Conservation (phyloP, 2,797 vertebrate species). For the Crocodylus rhombifer region DNA sequence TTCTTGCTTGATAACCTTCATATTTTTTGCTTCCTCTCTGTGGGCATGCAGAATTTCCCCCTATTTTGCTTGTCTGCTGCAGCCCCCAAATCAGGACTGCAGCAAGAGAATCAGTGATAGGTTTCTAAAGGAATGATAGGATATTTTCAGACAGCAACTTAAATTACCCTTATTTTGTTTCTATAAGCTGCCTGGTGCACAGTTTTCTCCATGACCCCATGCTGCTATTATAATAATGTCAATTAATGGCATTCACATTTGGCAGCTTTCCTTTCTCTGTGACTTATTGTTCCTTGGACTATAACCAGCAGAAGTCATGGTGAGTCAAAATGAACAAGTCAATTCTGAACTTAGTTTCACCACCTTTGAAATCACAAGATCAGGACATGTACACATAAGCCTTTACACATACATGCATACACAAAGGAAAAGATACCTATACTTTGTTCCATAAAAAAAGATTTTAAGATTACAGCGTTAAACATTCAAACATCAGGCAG, state of each 20-base stretch:
- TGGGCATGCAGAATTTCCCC: accelerated
- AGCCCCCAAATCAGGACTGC: background rate
- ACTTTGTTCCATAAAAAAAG: background rate
- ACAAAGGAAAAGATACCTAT: background rate
- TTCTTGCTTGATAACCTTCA: background rate
- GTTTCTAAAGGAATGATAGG: background rate
- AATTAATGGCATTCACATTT: background rate
- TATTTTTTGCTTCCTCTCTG: background rate
- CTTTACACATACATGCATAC: too few species aligned
- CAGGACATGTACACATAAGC: background rate
- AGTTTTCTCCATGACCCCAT: background rate
- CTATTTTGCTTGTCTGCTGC: background rate
- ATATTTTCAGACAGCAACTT: background rate
- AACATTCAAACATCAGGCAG: background rate
- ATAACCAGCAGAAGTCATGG: background rate
- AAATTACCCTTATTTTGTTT: background rate
- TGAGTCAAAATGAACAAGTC: background rate
- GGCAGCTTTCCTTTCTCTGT: background rate
- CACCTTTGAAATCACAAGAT: background rate
- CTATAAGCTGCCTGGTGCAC: background rate
- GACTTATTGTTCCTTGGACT: background rate
- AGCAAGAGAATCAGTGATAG: background rate
- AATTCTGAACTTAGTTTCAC: background rate
- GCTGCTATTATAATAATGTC: background rate
- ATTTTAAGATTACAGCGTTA: background rate